phyloP scores from a whole-genome alignment of 2,888 invertebrate genomes.

The Acanthosoma haemorrhoidale region DNA sequence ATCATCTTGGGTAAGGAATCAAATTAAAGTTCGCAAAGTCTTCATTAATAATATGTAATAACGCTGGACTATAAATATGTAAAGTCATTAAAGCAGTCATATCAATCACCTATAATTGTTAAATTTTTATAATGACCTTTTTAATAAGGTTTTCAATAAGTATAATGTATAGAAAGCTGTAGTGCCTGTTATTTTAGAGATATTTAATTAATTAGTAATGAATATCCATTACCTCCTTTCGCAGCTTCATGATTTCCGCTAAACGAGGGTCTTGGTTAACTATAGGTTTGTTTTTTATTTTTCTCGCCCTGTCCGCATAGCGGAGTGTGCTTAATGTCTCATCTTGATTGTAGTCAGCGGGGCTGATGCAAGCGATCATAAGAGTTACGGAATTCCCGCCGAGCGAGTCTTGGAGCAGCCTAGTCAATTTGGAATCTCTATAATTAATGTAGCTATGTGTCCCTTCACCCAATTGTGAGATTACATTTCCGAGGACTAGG shows the following conservation, averaged over 20 bases:
- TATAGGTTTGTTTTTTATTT: constrained; percentile 84
- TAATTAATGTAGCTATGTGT: constrained; percentile 70
- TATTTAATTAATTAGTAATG: too few species aligned
- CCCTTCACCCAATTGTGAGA: constrained; percentile 79
- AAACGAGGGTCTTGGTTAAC: constrained; percentile 77
- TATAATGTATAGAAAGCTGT: too few species aligned
- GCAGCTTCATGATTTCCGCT: constrained; percentile 70
- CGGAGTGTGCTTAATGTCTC: constrained; percentile 53
- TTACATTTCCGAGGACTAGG: constrained; percentile 87
- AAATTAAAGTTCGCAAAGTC: too few species aligned
- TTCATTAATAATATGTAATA: too few species aligned
- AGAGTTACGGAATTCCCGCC: constrained; percentile 90
- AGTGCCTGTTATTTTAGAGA: too few species aligned
- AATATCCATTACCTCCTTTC: constrained; percentile 64
- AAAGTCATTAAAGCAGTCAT: too few species aligned
- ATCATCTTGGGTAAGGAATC: too few species aligned
- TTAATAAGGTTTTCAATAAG: too few species aligned
- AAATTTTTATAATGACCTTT: too few species aligned
- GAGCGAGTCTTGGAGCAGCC: constrained; percentile 86
- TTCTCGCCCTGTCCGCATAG: constrained; percentile 80
- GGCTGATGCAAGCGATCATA: constrained; percentile 94
- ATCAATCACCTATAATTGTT: too few species aligned
- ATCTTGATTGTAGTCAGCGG: constrained; percentile 62
- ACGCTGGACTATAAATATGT: too few species aligned
- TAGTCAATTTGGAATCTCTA: constrained; percentile 85